Evolutionary conservation across 2,113 vertebrate genomes (phyloP), one percentile per base, ranked within the genome.

Genomic region (Poeciliopsis retropinna): DNA sequence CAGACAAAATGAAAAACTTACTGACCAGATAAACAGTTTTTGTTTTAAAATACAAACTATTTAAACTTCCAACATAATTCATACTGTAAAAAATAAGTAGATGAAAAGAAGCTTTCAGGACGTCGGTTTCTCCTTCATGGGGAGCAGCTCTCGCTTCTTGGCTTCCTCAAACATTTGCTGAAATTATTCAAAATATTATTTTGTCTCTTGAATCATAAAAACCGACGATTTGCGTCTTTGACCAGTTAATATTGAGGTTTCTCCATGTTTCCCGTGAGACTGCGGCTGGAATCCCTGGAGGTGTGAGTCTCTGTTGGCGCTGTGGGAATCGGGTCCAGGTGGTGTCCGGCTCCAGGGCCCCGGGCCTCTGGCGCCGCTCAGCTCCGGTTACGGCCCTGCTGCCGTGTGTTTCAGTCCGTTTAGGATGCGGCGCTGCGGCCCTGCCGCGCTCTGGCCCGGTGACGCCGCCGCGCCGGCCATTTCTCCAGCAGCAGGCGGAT

Each of bases 401-500:
- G 27, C 27, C 0, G 5, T 4, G 2, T 17, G 12, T 17, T 4
- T 29, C 8, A 10, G 32, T 17, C 29, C 60, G 63, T 84, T 79
- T 87, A 90, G 68, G 87, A 81, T 27, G 80, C 60, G 0, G 34
- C 0, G 25, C 83, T 84, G 72, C 85, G 72, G 3, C 76, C 72
- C 70, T 77, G 70, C 88, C 84, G 64, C 0, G 75, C 69, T 47
- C 78, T 80, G 0, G 68, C 69, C 71, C 89, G 77, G 81, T 81
- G 87, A 30, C 28, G 75, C 39, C 31, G 75, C 47, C 85, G 90
- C 61, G 1, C 27, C 73, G 76, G 73, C 92, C 88, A 92, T 73
- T 87, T 91, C 69, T 90, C 31, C 4, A 93, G 79, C 70, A 93
- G 81, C 54, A 82, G 67, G 5, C 63, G 71, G n/a, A 83, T 84